These are phyloP conservation scores for Bhutanitis thaidina DNA, from an alignment of 2,888 invertebrate species.

Conservation along the genomic window DNA sequence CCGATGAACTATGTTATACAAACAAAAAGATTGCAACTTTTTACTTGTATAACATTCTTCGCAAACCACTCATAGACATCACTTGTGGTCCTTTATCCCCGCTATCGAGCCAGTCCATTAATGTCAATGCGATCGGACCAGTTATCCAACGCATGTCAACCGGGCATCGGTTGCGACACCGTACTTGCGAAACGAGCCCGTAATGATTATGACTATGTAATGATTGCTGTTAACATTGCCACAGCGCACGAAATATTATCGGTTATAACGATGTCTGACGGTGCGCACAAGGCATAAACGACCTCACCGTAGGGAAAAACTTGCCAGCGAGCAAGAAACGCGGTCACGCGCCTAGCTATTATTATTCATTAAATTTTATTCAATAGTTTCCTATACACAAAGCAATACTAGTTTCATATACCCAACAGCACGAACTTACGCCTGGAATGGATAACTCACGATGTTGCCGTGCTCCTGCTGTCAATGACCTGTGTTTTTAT, in stretches of 20 bases:
- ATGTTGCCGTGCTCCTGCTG: too few relatives aligned
- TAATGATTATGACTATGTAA: conserved; percentile 35
- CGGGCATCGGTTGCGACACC: conserved; percentile 46
- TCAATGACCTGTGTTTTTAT: too few relatives aligned
- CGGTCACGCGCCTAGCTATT: background rate
- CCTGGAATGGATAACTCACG: too few relatives aligned
- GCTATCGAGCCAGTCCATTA: conserved; percentile 40
- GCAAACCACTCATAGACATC: background rate
- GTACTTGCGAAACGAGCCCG: conserved; percentile 46
- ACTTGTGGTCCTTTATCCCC: conserved; percentile 13
- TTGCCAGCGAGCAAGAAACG: background rate
- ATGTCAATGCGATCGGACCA: conserved; percentile 40
- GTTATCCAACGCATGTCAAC: conserved; percentile 31
- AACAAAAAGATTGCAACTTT: too few relatives aligned
- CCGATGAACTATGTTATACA: too few relatives aligned
- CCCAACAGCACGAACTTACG: too few relatives aligned
- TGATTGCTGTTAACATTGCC: conserved; percentile 19
- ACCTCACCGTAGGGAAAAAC: background rate
- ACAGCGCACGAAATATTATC: conserved; percentile 13
- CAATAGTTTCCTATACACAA: too few relatives aligned
- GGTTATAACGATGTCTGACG: background rate
- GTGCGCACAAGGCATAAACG: background rate
- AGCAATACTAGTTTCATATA: too few relatives aligned
- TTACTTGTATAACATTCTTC: too few relatives aligned
- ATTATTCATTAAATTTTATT: background rate